Conservation (phyloP, 2,888 invertebrate genomes). For the Mythimna impura region DNA sequence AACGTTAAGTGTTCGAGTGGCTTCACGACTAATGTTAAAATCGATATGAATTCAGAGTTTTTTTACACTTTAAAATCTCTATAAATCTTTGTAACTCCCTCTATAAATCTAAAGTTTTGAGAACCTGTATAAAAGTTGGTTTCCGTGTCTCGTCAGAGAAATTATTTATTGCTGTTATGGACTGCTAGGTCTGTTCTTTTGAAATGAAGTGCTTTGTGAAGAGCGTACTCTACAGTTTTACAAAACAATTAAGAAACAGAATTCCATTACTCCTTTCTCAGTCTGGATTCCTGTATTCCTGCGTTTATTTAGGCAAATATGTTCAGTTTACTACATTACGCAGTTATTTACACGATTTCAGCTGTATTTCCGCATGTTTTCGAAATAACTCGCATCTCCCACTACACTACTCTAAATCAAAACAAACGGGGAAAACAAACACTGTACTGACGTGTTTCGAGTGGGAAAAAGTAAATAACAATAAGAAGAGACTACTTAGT, state of each 20-base stretch:
- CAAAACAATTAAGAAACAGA: background rate
- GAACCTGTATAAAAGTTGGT: slow-evolving; percentile 35
- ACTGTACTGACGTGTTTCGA: slow-evolving; percentile 48
- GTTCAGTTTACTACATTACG: slow-evolving; percentile 12
- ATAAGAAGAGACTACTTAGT: slow-evolving; percentile 62
- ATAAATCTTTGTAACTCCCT: slow-evolving; percentile 48
- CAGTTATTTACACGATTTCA: slow-evolving; percentile 24
- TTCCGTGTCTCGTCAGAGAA: slow-evolving; percentile 37
- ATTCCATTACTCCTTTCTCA: background rate
- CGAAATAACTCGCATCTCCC: slow-evolving; percentile 19
- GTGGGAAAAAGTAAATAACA: slow-evolving; percentile 65
- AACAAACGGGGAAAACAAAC: slow-evolving; percentile 53
- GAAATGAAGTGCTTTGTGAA: background rate
- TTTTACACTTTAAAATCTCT: slow-evolving; percentile 38
- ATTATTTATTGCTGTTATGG: slow-evolving; percentile 37
- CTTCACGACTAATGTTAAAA: slow-evolving; percentile 59
- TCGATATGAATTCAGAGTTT: slow-evolving; percentile 48
- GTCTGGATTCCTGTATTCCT: background rate
- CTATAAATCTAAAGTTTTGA: slow-evolving; percentile 43
- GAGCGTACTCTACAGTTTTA: no score
- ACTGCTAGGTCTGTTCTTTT: slow-evolving; percentile 4
- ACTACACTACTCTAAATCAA: slow-evolving; percentile 46
- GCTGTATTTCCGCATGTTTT: slow-evolving; percentile 5
- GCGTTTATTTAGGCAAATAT: background rate
- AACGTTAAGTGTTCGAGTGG: slow-evolving; percentile 64